Evolutionary conservation across 92 coral and sea anemone species (phyloP), one percentile per base, ranked within the genome.

Genomic region (Zoanthus gigantus): DNA sequence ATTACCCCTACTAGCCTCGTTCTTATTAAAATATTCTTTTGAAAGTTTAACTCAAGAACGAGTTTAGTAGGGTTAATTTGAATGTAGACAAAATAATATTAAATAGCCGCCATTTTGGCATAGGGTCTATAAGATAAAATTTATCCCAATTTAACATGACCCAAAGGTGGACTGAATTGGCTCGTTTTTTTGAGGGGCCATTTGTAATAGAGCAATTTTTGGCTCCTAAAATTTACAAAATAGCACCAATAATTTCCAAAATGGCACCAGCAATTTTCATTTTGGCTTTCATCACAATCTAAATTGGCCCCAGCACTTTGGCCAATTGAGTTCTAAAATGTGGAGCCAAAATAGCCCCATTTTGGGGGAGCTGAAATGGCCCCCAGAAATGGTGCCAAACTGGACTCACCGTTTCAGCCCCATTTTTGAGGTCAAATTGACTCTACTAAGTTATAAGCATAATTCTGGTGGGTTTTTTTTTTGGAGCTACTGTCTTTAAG

Each of bases 321-420:
- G 74, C 74, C 46, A 69, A 69, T 69, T 30, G 16, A 69, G 7
- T 45, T 44, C 74, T 44, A 30, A 69, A 31, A 12, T 0, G 0
- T 69, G 74, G 74, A 30, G 74, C 74, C 74, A 69, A 30, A 30
- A 69, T 14, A 69, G 47, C 16, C 32, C 74, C 74, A 69, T 9
- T 69, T 16, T 15, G 1, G 23, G 29, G 69, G 69, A 23, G 29
- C 69, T 63, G 69, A 63, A 63, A 63, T 63, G 69, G 29, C 69
- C 28, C 69, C 69, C 16, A 7, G 15, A 63, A 63, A 63, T 23
- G 1, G 1, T 63, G 29, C 69, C 69, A 63, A 63, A 15, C 69
- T 7, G 12, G 56, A 50, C 11, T 7, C 56, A 50, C 56, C 56
- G 12, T 50, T 4, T 50, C 9, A 11, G 56, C 9, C 56, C 56